phyloP scores from a whole-genome alignment of 2,888 invertebrate genomes.

The Pantelozetes paolii region DNA sequence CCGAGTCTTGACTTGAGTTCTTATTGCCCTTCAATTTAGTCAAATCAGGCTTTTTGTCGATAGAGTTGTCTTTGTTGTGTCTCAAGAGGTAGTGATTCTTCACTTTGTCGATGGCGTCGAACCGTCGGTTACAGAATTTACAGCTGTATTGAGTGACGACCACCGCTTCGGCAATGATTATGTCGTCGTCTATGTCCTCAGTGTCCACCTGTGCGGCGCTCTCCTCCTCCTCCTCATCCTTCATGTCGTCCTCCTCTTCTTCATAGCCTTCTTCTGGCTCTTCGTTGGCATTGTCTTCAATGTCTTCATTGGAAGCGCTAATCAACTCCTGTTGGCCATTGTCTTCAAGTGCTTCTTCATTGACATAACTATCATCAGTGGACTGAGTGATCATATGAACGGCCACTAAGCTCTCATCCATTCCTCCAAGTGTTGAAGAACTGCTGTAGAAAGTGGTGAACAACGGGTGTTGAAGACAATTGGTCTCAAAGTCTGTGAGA shows the following conservation, averaged over 20 bases:
- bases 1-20: neutral
- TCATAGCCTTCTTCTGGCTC: neutral
- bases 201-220: neutral
- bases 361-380: neutral
- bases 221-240: neutral
- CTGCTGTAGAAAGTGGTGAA: neutral
- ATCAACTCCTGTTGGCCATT: neutral
- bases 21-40: neutral
- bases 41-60: neutral
- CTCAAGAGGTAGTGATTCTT: conserved; percentile 33
- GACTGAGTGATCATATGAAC: neutral
- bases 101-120: conserved; percentile 32
- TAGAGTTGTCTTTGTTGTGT: neutral
- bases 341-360: neutral
- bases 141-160: conserved; percentile 36
- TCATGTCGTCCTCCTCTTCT: neutral
- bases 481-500: no score
- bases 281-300: neutral
- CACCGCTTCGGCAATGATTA: conserved; percentile 23
- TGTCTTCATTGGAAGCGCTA: neutral
- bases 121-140: conserved; percentile 29
- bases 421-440: neutral
- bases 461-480: no score
- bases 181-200: conserved; percentile 8
- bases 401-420: neutral